Percentiles rank a stretch among this genome's conserved stretches.
Conservation (phyloP, 2,113 vertebrate species). For the Rhinoderma darwinii region DNA sequence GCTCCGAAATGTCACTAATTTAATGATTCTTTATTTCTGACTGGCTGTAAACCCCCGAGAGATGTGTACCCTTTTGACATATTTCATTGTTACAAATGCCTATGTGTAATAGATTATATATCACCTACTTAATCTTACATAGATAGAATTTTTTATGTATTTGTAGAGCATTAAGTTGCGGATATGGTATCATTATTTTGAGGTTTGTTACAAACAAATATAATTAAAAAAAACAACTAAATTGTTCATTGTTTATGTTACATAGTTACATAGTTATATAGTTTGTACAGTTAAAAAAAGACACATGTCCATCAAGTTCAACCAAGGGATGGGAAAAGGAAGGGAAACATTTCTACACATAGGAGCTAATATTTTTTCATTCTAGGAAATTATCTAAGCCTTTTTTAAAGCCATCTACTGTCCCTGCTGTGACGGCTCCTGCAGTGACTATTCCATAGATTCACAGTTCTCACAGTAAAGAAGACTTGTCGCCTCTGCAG, state of each 20-base stretch:
- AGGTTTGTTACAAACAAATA: background rate
- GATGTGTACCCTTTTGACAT: conserved; percentile 5
- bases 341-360: no score
- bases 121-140: background rate
- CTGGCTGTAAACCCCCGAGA: conserved; percentile 2
- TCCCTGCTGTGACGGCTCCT: no score
- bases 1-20: conserved; percentile 28
- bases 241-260: background rate
- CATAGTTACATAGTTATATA: no score
- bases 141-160: background rate
- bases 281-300: no score
- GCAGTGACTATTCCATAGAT: no score
- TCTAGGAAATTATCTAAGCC: no score
- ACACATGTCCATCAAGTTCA: no score
- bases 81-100: conserved; percentile 24
- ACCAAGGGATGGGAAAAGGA: no score
- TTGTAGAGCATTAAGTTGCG: background rate
- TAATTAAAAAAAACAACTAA: background rate
- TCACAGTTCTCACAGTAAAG: no score
- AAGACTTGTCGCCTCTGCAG: no score
- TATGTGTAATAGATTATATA: conserved; percentile 21
- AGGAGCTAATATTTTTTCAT: no score
- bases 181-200: background rate
- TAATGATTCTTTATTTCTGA: conserved; percentile 26
- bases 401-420: no score